Conservation (phyloP, 2,797 vertebrate species). For the Tolypeutes matacus region DNA sequence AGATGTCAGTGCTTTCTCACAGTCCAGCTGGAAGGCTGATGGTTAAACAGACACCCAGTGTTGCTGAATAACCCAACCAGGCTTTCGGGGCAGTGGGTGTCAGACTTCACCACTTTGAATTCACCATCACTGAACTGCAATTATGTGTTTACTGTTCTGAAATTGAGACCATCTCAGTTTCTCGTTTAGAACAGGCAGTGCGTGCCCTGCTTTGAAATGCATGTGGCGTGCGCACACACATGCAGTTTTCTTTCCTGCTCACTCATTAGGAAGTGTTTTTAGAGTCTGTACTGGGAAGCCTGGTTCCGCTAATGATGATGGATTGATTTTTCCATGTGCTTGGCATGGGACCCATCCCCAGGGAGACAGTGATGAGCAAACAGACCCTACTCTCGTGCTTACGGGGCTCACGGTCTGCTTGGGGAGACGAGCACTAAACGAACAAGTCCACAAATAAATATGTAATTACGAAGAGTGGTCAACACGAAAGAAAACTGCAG, state of each 20-base stretch:
- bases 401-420: not conserved
- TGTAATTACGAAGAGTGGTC: not conserved
- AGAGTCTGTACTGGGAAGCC: not conserved
- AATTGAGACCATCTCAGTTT: not conserved
- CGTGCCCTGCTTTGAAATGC: not conserved
- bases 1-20: not conserved
- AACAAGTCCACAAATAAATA: not conserved
- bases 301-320: not conserved
- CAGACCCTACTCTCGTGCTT: not conserved
- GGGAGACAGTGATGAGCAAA: not conserved
- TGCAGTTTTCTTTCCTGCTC: not conserved
- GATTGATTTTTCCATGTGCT: not conserved
- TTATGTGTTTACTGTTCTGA: not conserved
- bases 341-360: not conserved
- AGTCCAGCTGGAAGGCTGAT: not conserved
- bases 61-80: not conserved
- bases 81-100: not conserved
- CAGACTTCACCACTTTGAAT: not conserved
- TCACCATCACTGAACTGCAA: not conserved
- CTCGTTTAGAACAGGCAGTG: not conserved
- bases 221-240: not conserved
- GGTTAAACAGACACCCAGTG: not conserved
- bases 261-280: not conserved
- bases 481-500: not conserved
- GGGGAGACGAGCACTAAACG: not conserved